Percentiles rank a stretch among this genome's conserved stretches.
Evolutionary conservation across 1,140 invertebrate genomes (phyloP).

Genomic region (Cephus cinctus): DNA sequence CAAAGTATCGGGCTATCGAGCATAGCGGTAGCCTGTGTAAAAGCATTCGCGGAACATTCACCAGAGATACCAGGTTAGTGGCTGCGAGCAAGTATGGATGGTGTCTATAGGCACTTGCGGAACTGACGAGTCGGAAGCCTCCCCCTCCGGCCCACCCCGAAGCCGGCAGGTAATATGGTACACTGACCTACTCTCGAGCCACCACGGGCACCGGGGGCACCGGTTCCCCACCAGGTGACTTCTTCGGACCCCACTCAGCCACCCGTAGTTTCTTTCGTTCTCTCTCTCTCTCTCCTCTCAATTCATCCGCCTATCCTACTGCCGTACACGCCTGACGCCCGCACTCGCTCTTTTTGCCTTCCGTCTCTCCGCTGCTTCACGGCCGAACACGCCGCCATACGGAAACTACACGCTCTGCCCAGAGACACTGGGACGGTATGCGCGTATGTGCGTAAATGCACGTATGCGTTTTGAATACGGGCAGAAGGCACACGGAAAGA

Average conservation of each 20-base stretch:
- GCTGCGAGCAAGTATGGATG: too few species aligned
- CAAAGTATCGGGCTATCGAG: too few species aligned
- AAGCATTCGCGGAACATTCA: too few species aligned
- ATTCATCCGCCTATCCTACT: slow-evolving; percentile 4
- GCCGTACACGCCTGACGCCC: background rate
- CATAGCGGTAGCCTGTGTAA: too few species aligned
- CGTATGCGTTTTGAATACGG: background rate
- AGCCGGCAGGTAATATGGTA: slow-evolving; percentile 48
- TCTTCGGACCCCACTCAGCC: background rate
- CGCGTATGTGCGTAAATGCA: background rate
- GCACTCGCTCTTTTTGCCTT: slow-evolving; percentile 5
- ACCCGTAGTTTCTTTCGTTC: too few species aligned
- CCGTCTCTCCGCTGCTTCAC: background rate
- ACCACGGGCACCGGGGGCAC: slow-evolving; percentile 21
- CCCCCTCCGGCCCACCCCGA: slow-evolving; percentile 13
- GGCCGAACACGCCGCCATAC: background rate
- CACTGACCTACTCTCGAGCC: slow-evolving; percentile 55
- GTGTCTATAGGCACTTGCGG: slow-evolving; percentile 47
- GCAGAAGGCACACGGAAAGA: slow-evolving; percentile 1
- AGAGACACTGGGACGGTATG: too few species aligned
- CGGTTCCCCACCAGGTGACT: slow-evolving; percentile 18
- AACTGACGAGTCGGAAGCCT: slow-evolving; percentile 54
- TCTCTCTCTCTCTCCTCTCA: slow-evolving; percentile 13
- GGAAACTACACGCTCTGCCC: background rate
- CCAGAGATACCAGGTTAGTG: too few species aligned